A percentile compares a stretch with the other conserved stretches of the same genome.
Evolutionary conservation across 2,797 vertebrate genomes (phyloP).

Genomic region (Sebastes kiyomatsui): DNA sequence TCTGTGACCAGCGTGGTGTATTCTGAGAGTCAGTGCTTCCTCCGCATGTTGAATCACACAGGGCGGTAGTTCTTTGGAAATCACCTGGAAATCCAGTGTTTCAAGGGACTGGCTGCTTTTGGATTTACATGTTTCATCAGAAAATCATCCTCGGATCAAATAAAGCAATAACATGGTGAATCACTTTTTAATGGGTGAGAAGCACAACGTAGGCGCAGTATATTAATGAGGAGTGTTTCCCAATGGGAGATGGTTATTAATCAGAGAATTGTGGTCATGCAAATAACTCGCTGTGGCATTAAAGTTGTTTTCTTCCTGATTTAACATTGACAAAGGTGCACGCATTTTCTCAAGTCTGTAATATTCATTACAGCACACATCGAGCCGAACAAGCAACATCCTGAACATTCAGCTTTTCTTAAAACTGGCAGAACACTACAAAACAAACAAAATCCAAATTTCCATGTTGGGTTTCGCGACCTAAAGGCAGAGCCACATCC

Average conservation of each 20-base stretch:
- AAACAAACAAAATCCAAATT: background rate
- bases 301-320: background rate
- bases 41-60: background rate
- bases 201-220: background rate
- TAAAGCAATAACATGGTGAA: background rate
- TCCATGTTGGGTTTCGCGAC: background rate
- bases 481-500: background rate
- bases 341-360: background rate
- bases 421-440: background rate
- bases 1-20: background rate
- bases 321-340: background rate
- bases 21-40: background rate
- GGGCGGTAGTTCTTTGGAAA: background rate
- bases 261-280: background rate
- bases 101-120: background rate
- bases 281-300: background rate
- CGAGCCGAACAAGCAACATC: background rate
- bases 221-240: background rate
- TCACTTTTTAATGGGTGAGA: background rate
- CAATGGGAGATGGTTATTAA: background rate
- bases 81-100: background rate
- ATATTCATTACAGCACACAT: background rate
- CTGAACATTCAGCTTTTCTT: background rate
- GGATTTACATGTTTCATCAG: background rate
- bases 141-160: background rate